Percentiles rank a stretch among this genome's conserved stretches.
These are phyloP conservation scores for Taeniopygia guttata DNA, from an alignment of 2,797 vertebrate species.

Conservation along the genomic window DNA sequence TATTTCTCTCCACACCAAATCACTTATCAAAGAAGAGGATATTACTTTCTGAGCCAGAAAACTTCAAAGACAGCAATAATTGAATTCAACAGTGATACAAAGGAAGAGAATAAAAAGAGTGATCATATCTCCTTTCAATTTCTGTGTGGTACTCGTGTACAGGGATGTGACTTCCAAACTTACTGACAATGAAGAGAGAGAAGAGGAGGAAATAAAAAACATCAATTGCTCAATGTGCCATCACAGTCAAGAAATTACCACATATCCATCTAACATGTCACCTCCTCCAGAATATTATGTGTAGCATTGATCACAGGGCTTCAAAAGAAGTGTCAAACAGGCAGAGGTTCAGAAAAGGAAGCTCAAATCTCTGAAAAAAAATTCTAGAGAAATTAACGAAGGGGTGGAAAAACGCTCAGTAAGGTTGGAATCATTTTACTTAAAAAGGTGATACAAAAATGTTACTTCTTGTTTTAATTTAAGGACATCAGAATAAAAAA, in stretches of 20 bases:
- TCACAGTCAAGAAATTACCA: background rate
- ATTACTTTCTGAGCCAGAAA: background rate
- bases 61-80: background rate
- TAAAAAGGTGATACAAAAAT: background rate
- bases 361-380: background rate
- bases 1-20: background rate
- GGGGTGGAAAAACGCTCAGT: background rate
- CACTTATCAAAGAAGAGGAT: background rate
- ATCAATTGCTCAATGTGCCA: background rate
- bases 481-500: background rate
- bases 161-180: background rate
- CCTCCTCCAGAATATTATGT: background rate
- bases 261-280: background rate
- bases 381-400: background rate
- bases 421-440: background rate
- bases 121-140: conserved; percentile 8
- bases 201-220: background rate
- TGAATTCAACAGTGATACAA: background rate
- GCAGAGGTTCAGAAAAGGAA: background rate
- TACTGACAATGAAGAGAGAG: background rate
- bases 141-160: background rate
- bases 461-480: background rate
- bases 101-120: background rate
- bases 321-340: background rate
- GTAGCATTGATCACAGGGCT: background rate